A percentile compares a stretch with the other conserved stretches of the same genome.
Evolutionary conservation across 2,888 invertebrate genomes (phyloP).

Genomic region (Heliconius cydno): DNA sequence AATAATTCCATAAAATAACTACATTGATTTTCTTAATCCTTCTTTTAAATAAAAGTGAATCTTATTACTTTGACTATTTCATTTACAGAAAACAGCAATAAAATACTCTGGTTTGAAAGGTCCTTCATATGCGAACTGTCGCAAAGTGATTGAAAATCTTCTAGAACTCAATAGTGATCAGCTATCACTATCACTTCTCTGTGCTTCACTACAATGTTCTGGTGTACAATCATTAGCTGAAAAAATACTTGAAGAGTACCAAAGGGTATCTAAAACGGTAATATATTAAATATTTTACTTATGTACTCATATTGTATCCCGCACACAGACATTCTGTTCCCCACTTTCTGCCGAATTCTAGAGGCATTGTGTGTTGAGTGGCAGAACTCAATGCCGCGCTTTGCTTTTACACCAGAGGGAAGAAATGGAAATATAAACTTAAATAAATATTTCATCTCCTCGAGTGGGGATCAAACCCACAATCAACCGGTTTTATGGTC

Average conservation of each 20-base stretch:
- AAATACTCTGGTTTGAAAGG: constrained; percentile 84
- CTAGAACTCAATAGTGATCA: constrained; percentile 81
- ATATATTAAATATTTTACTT: constrained; percentile 19
- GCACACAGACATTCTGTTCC: too few relatives aligned
- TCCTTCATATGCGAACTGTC: constrained; percentile 79
- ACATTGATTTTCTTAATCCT: background rate
- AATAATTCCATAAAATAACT: background rate
- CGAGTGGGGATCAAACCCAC: too few relatives aligned
- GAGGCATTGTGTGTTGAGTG: too few relatives aligned
- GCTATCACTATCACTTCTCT: constrained; percentile 81
- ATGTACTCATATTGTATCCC: background rate
- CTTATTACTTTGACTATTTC: background rate
- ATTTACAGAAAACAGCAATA: constrained; percentile 82
- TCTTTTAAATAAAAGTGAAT: background rate
- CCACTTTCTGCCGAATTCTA: too few relatives aligned
- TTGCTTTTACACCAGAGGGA: too few relatives aligned
- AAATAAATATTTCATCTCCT: too few relatives aligned
- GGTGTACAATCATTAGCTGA: constrained; percentile 76
- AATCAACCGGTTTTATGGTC: too few relatives aligned
- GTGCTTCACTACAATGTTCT: constrained; percentile 82
- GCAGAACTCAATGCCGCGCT: too few relatives aligned
- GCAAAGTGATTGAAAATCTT: constrained; percentile 84
- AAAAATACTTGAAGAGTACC: constrained; percentile 80
- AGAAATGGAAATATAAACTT: too few relatives aligned
- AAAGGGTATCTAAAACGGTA: constrained; percentile 72